Percentiles rank a stretch among this genome's conserved stretches.
Conservation (phyloP, 2,797 vertebrate species). For the Mycteria americana region DNA sequence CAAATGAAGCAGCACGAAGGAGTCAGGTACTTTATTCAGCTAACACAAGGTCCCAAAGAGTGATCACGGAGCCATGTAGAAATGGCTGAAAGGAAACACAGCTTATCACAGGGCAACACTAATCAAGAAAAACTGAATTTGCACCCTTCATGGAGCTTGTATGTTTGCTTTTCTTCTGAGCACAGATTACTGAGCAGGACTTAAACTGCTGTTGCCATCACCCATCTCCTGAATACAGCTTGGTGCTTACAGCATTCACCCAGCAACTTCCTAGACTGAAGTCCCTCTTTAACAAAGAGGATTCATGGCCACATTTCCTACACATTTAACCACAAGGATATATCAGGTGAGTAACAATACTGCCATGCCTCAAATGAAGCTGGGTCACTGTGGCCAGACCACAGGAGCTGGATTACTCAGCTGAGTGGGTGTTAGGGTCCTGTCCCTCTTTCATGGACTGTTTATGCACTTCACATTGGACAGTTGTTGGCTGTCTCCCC, state of each 20-base stretch:
- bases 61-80: not conserved
- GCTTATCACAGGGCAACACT: not conserved
- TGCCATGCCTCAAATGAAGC: not conserved
- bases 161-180: not conserved
- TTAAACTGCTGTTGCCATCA: not conserved
- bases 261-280: not conserved
- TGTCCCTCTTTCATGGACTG: not conserved
- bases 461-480: not conserved
- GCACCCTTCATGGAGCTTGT: not conserved
- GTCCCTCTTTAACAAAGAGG: not conserved
- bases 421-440: not conserved
- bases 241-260: not conserved
- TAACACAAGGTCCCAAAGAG: not conserved
- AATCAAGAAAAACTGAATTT: not conserved
- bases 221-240: not conserved
- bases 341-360: not conserved
- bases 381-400: not conserved
- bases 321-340: not conserved
- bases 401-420: not conserved
- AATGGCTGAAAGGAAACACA: not conserved
- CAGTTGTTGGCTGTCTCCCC: not conserved
- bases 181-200: not conserved
- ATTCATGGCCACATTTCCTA: not conserved
- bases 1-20: rapidly evolving
- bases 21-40: not conserved